Conservation (phyloP, 2,113 vertebrate species). For the Neolamprologus devosi region DNA sequence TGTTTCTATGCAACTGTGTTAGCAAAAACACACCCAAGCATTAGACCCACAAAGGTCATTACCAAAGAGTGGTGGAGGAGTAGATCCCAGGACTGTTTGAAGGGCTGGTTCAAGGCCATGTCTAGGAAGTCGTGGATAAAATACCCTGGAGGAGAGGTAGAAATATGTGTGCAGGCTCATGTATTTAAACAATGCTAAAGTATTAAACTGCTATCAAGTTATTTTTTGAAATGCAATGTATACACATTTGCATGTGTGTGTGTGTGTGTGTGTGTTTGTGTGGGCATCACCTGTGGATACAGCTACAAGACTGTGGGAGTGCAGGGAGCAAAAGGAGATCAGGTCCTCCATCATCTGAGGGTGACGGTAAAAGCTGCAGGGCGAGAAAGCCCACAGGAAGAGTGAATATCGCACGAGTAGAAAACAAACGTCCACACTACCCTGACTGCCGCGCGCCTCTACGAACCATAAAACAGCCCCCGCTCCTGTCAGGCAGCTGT, state of each 20-base stretch:
- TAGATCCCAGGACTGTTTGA: not conserved
- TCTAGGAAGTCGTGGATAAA: not conserved
- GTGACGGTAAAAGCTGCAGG: not conserved
- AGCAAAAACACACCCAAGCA: not conserved
- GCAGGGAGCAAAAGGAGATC: not conserved
- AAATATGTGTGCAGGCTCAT: not conserved
- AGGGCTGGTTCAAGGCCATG: not conserved
- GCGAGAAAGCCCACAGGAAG: not conserved
- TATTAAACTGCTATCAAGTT: not conserved
- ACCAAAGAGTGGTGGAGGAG: not conserved
- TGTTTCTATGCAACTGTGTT: too few relatives aligned
- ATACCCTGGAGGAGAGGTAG: not conserved
- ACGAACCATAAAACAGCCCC: not conserved
- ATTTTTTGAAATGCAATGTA: not conserved
- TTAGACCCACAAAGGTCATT: not conserved
- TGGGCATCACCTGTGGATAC: not conserved
- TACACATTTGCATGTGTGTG: not conserved
- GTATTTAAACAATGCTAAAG: not conserved
- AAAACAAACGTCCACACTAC: not conserved
- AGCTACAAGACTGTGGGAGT: not conserved
- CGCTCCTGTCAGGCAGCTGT: not conserved
- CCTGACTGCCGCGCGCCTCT: rapidly evolving
- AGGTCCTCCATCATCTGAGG: not conserved
- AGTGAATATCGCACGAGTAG: not conserved
- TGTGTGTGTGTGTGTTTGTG: not conserved